phyloP scores from a whole-genome alignment of 2,113 vertebrate species.

The Otis tarda region DNA sequence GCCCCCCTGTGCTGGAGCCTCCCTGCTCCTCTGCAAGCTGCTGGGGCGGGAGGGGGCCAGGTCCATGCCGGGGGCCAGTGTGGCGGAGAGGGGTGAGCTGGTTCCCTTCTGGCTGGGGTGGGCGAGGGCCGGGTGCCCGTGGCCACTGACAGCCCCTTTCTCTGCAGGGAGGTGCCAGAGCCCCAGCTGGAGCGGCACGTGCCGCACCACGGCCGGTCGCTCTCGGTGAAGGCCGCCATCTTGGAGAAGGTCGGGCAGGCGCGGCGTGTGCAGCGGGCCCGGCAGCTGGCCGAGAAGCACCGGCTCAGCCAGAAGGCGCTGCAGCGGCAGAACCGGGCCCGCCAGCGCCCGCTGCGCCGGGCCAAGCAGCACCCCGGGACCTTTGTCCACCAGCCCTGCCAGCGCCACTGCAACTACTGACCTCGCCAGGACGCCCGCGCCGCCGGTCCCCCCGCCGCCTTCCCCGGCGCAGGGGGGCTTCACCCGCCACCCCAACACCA shows the following conservation, averaged over 20 bases:
- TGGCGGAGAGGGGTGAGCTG: accelerated
- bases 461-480: not conserved
- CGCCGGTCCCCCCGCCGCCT: not conserved
- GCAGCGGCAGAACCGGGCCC: constrained; percentile 91
- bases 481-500: not conserved
- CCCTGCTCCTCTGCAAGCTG: accelerated
- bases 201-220: constrained; percentile 74
- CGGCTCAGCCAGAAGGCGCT: constrained; percentile 85
- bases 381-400: constrained; percentile 93
- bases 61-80: accelerated
- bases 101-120: not conserved
- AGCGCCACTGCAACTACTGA: constrained; percentile 93
- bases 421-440: not conserved
- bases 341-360: constrained; percentile 82
- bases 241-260: constrained; percentile 88
- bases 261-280: constrained; percentile 86
- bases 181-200: constrained; percentile 57
- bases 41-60: accelerated
- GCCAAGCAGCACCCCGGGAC: constrained; percentile 74
- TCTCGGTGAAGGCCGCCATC: constrained; percentile 76
- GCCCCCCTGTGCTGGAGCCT: not conserved
- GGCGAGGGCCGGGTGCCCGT: accelerated
- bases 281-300: constrained; percentile 84
- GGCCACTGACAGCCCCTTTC: not conserved
- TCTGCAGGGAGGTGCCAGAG: constrained; percentile 72